These are phyloP conservation scores for Seira ritae DNA, from an alignment of 2,888 invertebrate species.

Conservation along the genomic window DNA sequence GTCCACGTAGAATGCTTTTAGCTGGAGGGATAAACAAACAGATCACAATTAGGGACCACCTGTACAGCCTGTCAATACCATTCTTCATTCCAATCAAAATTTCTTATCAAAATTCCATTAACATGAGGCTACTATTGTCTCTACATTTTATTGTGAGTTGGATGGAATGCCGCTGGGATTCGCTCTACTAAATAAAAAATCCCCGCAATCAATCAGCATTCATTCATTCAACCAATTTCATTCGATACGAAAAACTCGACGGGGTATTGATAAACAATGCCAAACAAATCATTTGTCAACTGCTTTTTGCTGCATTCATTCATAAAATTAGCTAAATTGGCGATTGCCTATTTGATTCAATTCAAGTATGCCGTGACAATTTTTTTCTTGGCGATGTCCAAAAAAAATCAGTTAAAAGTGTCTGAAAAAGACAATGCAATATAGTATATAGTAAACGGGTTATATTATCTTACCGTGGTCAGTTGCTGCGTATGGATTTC, in stretches of 20 bases:
- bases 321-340: too few species aligned
- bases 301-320: too few species aligned
- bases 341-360: too few species aligned
- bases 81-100: neutral
- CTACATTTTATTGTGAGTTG: neutral
- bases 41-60: neutral
- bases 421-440: too few species aligned
- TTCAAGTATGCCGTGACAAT: too few species aligned
- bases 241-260: too few species aligned
- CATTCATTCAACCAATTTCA: too few species aligned
- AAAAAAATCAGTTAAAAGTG: too few species aligned
- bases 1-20: constrained; percentile 96
- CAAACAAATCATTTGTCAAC: too few species aligned
- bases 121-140: neutral
- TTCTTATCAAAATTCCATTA: neutral
- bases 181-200: neutral
- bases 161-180: neutral
- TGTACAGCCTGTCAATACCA: neutral
- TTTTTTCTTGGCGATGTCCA: too few species aligned
- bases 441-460: too few species aligned
- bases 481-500: constrained; percentile 96
- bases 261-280: too few species aligned
- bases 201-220: neutral
- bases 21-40: constrained; percentile 79
- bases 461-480: constrained; percentile 92